Evolutionary conservation across 2,888 invertebrate species (phyloP).

Genomic region (Pilophorus perplexus): DNA sequence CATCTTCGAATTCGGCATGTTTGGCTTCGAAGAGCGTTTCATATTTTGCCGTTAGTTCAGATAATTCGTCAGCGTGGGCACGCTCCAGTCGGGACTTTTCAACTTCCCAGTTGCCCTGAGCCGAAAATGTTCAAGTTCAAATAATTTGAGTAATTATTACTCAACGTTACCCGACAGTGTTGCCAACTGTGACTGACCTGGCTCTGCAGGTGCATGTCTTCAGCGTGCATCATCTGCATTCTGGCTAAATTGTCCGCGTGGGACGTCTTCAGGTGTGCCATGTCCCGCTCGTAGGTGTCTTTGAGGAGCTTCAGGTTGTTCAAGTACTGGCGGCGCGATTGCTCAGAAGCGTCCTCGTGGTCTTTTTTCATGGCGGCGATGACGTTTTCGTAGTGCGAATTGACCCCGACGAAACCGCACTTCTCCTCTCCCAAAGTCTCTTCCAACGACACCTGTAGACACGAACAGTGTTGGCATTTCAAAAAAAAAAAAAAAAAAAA

Average conservation of each 20-base stretch:
- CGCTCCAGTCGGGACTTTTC: slow-evolving; percentile 6
- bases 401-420: background rate
- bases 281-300: slow-evolving; percentile 31
- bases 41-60: background rate
- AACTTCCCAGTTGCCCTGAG: background rate
- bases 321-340: slow-evolving; percentile 4
- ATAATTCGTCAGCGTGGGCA: background rate
- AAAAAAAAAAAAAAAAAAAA: too few relatives aligned
- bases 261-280: background rate
- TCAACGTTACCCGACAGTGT: too few relatives aligned
- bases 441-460: background rate
- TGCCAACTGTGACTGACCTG: too few relatives aligned
- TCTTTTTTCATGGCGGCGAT: slow-evolving; percentile 23
- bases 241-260: slow-evolving; percentile 17
- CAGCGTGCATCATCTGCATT: slow-evolving; percentile 5
- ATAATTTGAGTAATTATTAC: too few relatives aligned
- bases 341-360: slow-evolving; percentile 12
- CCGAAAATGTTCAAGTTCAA: too few relatives aligned
- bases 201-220: too few relatives aligned
- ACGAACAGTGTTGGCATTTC: too few relatives aligned
- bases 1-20: slow-evolving; percentile 6
- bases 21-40: background rate
- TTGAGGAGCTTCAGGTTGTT: slow-evolving; percentile 27
- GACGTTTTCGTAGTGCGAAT: slow-evolving; percentile 23
- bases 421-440: background rate